Percentiles rank a stretch among this genome's conserved stretches.
These are phyloP conservation scores for Chondrilla cf. caribensis DNA, from an alignment of 37 sponge, comb jelly and placozoan species.

Conservation along the genomic window DNA sequence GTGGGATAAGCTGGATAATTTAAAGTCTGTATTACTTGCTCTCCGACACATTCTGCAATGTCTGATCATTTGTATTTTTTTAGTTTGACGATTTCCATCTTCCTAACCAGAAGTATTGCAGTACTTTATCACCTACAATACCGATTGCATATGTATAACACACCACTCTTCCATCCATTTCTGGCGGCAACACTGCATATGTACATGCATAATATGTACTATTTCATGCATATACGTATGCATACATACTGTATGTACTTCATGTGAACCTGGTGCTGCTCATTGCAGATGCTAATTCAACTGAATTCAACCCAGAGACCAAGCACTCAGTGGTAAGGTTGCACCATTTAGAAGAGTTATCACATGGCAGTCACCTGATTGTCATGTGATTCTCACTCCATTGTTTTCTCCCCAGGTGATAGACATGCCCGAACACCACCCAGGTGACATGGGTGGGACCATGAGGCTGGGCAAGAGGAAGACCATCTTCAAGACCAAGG, in stretches of 20 bases:
- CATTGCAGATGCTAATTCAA: conserved; percentile 79
- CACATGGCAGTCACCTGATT: neutral
- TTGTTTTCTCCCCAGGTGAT: conserved; percentile 62
- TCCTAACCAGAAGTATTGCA: no score
- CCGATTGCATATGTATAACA: neutral
- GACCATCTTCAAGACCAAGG: conserved; percentile 71
- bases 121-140: no score
- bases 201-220: no score
- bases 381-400: neutral
- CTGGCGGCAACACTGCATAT: no score
- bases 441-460: conserved; percentile 90
- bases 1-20: no score
- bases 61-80: no score
- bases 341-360: neutral
- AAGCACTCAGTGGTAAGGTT: conserved; percentile 71
- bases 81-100: no score
- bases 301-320: conserved; percentile 70
- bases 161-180: neutral
- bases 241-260: no score
- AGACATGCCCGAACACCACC: conserved; percentile 98
- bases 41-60: no score
- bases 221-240: no score
- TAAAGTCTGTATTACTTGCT: no score
- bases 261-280: no score
- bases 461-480: conserved; percentile 91